Conservation (phyloP, 2,888 invertebrate genomes). For the Sussaba pulchella region DNA sequence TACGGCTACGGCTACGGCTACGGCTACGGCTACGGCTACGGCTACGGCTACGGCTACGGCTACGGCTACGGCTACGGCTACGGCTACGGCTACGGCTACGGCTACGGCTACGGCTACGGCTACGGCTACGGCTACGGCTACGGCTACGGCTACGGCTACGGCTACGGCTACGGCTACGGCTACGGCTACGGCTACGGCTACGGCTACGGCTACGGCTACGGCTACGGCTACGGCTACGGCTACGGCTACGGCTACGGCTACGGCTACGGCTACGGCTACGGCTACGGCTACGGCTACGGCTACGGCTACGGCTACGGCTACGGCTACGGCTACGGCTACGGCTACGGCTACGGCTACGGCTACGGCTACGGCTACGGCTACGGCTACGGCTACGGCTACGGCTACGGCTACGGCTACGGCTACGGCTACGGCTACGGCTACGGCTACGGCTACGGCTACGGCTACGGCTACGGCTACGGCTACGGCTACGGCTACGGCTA, state of each 20-base stretch:
- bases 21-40: not conserved
- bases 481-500: not conserved
- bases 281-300: not conserved
- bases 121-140: not conserved
- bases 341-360: constrained; percentile 9
- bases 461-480: constrained; percentile 1
- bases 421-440: constrained; percentile 7
- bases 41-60: constrained; percentile 1
- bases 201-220: not conserved
- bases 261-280: constrained; percentile 23
- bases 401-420: not conserved
- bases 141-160: constrained; percentile 7
- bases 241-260: not conserved
- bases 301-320: constrained; percentile 14
- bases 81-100: constrained; percentile 1
- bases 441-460: not conserved
- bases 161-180: not conserved
- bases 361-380: not conserved
- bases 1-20: constrained; percentile 7
- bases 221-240: constrained; percentile 24
- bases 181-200: constrained; percentile 16
- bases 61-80: not conserved
- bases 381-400: constrained; percentile 10
- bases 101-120: constrained; percentile 2
- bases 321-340: not conserved